These are phyloP conservation scores for Lepas anatifera DNA, from an alignment of 2,888 invertebrate genomes.

Conservation along the genomic window DNA sequence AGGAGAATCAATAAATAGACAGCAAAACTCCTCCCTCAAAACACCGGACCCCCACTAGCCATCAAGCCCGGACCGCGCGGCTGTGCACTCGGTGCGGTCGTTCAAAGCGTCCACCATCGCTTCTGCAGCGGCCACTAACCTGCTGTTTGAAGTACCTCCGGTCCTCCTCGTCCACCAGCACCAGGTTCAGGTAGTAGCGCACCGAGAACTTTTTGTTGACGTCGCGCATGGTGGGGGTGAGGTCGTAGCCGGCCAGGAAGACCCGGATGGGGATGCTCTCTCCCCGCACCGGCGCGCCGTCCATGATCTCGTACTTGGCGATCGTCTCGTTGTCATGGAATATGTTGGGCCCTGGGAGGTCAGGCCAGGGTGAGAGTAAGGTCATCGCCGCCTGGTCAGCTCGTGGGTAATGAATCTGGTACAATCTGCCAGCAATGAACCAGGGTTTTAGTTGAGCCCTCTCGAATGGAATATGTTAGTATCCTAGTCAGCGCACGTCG, in stretches of 20 bases:
- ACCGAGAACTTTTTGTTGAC: slow-evolving; percentile 99
- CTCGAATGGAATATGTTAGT: too few species aligned
- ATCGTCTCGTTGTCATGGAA: slow-evolving; percentile 98
- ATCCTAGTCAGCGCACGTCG: too few species aligned
- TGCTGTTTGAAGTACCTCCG: slow-evolving; percentile 98
- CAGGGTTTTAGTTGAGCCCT: too few species aligned
- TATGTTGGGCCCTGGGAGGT: slow-evolving; percentile 63
- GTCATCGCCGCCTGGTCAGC: too few species aligned
- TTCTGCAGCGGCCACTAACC: slow-evolving; percentile 38
- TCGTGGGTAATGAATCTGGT: too few species aligned
- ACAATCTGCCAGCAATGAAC: too few species aligned
- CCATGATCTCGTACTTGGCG: slow-evolving; percentile 99
- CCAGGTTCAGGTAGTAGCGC: slow-evolving; percentile 92
- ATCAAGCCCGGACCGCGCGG: too few species aligned
- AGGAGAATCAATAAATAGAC: too few species aligned
- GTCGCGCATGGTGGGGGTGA: slow-evolving; percentile 98
- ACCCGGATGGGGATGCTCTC: slow-evolving; percentile 98
- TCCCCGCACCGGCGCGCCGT: slow-evolving; percentile 91
- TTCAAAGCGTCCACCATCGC: too few species aligned
- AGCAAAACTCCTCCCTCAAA: too few species aligned
- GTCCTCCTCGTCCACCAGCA: slow-evolving; percentile 98
- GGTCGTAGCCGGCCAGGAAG: slow-evolving; percentile 89
- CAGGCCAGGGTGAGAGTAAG: not conserved
- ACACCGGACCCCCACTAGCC: too few species aligned
- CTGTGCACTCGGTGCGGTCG: too few species aligned